These are phyloP conservation scores for Labeo catla DNA, from an alignment of 2,113 vertebrate species.

Conservation along the genomic window DNA sequence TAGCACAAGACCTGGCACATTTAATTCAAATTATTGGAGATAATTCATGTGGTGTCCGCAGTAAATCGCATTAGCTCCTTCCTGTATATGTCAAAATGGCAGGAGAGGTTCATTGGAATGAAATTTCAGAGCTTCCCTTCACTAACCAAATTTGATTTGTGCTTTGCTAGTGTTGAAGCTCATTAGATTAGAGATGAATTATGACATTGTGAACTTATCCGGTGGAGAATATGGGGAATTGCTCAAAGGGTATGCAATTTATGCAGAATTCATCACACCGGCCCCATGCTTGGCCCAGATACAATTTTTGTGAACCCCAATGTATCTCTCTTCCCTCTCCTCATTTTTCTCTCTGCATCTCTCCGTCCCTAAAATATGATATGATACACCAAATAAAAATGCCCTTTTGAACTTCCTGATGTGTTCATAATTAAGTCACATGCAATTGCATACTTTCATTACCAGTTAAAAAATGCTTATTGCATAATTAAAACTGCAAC, in stretches of 20 bases:
- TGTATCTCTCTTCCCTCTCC: neutral
- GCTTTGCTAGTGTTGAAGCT: slow-evolving; percentile 52
- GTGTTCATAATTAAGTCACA: neutral
- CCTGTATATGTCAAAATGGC: slow-evolving; percentile 54
- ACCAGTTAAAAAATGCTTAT: neutral
- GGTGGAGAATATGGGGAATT: slow-evolving; percentile 41
- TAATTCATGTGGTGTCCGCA: slow-evolving; percentile 51
- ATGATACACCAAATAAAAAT: neutral
- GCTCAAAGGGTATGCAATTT: slow-evolving; percentile 45
- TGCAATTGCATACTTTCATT: neutral
- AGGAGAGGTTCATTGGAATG: slow-evolving; percentile 52
- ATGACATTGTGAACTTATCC: slow-evolving; percentile 46
- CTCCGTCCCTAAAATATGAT: neutral
- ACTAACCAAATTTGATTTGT: slow-evolving; percentile 57
- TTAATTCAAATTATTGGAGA: slow-evolving; percentile 54
- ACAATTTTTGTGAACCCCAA: neutral
- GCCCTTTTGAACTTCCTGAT: neutral
- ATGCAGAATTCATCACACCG: slow-evolving; percentile 40
- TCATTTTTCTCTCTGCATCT: neutral
- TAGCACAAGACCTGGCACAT: slow-evolving; percentile 37
- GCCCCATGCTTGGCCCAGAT: neutral
- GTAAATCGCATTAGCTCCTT: slow-evolving; percentile 48
- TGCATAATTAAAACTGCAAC: neutral
- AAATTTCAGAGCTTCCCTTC: slow-evolving; percentile 52
- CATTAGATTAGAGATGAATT: slow-evolving; percentile 58